phyloP scores from a whole-genome alignment of 2,888 invertebrate genomes.

The Drosophila infuscata region DNA sequence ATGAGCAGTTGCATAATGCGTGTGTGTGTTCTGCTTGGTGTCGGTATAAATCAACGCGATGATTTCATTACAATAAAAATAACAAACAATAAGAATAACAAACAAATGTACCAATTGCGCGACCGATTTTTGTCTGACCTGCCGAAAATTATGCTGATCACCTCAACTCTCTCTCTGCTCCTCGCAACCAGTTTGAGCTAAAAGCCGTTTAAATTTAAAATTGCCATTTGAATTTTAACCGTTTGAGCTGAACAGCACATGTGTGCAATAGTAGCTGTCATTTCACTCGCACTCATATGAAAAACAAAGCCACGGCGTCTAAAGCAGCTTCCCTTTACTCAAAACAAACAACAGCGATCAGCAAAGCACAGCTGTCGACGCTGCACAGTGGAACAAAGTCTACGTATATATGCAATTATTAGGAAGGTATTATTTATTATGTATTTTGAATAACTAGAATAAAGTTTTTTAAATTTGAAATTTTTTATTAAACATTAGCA shows the following conservation, averaged over 20 bases:
- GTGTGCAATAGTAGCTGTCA: constrained; percentile 28
- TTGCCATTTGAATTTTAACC: constrained; percentile 68
- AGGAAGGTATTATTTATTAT: neutral
- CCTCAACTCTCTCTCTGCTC: constrained; percentile 3
- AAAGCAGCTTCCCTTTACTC: constrained; percentile 57
- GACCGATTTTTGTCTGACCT: constrained; percentile 36
- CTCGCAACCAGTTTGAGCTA: constrained; percentile 50
- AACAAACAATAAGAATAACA: constrained; percentile 37
- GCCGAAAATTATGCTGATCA: constrained; percentile 40
- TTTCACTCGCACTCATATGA: constrained; percentile 48
- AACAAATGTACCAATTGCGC: constrained; percentile 48
- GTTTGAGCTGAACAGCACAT: constrained; percentile 45
- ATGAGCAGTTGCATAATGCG: neutral
- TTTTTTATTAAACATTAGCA: neutral
- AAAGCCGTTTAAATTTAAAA: constrained; percentile 52
- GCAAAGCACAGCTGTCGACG: constrained; percentile 41
- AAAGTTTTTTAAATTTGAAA: neutral
- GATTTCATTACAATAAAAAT: constrained; percentile 58
- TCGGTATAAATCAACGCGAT: constrained; percentile 47
- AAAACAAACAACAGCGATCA: constrained; percentile 14
- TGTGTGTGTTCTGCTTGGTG: neutral
- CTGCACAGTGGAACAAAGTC: constrained; percentile 29
- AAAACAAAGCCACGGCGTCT: constrained; percentile 4
- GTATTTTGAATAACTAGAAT: neutral
- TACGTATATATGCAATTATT: neutral